These are phyloP conservation scores for Andricus curvator DNA, from an alignment of 2,888 invertebrate species.

Conservation along the genomic window DNA sequence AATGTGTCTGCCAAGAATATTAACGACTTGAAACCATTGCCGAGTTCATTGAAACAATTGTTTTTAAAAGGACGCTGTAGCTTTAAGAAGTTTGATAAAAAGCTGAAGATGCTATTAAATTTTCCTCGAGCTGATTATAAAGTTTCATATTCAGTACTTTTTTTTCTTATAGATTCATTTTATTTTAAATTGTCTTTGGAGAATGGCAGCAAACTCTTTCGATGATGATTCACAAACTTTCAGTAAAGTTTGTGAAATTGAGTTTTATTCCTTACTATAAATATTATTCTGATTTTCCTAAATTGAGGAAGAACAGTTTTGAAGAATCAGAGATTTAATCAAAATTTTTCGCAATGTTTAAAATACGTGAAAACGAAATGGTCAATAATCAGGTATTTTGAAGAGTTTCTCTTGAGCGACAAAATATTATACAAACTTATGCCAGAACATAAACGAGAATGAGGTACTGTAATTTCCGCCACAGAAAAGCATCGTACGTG, in stretches of 20 bases:
- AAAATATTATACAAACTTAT: conserved; percentile 27
- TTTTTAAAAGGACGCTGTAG: neutral
- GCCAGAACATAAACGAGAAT: neutral
- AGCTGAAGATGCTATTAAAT: neutral
- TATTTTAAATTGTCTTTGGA: conserved; percentile 24
- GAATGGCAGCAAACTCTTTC: conserved; percentile 46
- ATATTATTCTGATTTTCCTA: too few relatives aligned
- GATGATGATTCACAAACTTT: neutral
- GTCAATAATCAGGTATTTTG: neutral
- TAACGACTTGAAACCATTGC: neutral
- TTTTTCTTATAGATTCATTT: neutral
- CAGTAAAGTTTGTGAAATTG: neutral
- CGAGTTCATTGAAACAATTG: conserved; percentile 2
- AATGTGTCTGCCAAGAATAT: neutral
- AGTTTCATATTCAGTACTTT: neutral
- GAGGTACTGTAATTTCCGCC: conserved; percentile 17
- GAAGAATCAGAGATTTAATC: neutral
- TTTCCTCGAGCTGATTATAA: neutral
- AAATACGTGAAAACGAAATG: neutral
- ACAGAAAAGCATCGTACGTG: conserved; percentile 42
- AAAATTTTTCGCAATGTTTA: neutral
- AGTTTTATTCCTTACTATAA: neutral
- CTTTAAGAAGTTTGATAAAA: too few relatives aligned
- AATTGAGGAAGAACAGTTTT: too few relatives aligned
- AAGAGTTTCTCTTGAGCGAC: neutral